Conservation (phyloP, 2,113 vertebrate genomes). For the Mandrillus leucophaeus region DNA sequence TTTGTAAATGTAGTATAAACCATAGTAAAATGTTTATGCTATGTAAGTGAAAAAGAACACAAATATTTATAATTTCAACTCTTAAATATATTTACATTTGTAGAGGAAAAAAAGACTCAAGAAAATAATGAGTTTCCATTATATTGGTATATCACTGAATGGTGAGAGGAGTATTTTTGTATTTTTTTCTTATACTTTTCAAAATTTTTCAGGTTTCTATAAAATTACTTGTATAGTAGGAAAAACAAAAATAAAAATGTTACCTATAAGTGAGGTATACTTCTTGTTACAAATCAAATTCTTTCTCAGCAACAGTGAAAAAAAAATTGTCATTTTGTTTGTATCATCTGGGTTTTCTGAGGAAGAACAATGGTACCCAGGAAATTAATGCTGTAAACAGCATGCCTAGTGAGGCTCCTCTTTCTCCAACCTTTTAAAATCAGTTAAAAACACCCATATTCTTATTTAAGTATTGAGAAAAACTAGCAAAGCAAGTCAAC, state of each 20-base stretch:
- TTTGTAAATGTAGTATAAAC: not conserved
- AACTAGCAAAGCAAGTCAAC: not conserved
- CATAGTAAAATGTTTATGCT: not conserved
- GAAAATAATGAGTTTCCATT: conserved; percentile 8
- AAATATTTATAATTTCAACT: conserved; percentile 20
- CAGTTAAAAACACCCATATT: conserved; percentile 1
- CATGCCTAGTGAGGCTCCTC: not conserved
- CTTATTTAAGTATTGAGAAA: not conserved
- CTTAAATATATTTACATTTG: not conserved
- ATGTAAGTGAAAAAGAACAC: not conserved
- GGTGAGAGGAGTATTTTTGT: not conserved
- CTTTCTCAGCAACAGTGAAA: not conserved
- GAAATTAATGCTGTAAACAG: not conserved
- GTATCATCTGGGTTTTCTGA: not conserved
- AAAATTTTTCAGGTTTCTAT: conserved; percentile 27
- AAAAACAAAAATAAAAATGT: conserved; percentile 20
- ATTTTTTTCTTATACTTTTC: not conserved
- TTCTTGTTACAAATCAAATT: conserved; percentile 14
- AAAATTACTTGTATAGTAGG: not conserved
- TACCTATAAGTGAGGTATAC: not conserved
- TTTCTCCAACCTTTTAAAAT: conserved; percentile 32
- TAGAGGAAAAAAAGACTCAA: not conserved
- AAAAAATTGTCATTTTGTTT: not conserved
- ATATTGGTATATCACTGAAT: not conserved
- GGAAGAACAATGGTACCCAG: not conserved